A percentile compares a stretch with the other conserved stretches of the same genome.
These are phyloP conservation scores for Oryzaephilus surinamensis DNA, from an alignment of 1,140 invertebrate genomes.

Conservation along the genomic window DNA sequence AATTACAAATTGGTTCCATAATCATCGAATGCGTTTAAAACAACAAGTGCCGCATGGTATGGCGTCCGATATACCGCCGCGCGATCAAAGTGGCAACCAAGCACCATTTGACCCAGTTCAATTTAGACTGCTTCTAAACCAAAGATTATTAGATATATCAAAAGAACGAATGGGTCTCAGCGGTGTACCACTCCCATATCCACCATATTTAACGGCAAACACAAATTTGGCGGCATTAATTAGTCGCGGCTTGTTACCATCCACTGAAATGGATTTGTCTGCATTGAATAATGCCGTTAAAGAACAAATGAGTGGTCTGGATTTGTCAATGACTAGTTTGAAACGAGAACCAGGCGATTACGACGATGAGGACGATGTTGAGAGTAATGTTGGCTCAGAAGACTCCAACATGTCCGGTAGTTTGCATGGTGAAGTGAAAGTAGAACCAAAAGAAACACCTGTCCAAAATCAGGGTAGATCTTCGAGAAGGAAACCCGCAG, in stretches of 20 bases:
- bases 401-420: slow-evolving; percentile 49
- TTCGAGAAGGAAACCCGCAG: slow-evolving; percentile 78
- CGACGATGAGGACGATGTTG: slow-evolving; percentile 60
- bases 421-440: slow-evolving; percentile 31
- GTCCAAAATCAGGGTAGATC: slow-evolving; percentile 45
- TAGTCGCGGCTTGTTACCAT: slow-evolving; percentile 47
- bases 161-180: slow-evolving; percentile 67
- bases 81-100: slow-evolving; percentile 48
- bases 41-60: slow-evolving; percentile 43
- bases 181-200: slow-evolving; percentile 60
- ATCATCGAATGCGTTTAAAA: slow-evolving; percentile 96
- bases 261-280: slow-evolving; percentile 41
- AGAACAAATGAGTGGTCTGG: slow-evolving; percentile 66
- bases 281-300: slow-evolving; percentile 52
- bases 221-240: slow-evolving; percentile 61
- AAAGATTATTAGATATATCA: slow-evolving; percentile 74
- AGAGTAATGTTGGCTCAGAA: slow-evolving; percentile 67
- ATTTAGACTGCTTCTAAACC: slow-evolving; percentile 77
- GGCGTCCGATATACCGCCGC: slow-evolving; percentile 54
- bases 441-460: slow-evolving; percentile 46
- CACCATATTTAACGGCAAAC: slow-evolving; percentile 63
- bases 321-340: slow-evolving; percentile 65
- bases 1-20: slow-evolving; percentile 99
- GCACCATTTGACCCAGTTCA: slow-evolving; percentile 80
- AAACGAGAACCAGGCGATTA: slow-evolving; percentile 64